These are phyloP conservation scores for Sebastes itinus DNA, from an alignment of 2,797 vertebrate species.

Conservation along the genomic window DNA sequence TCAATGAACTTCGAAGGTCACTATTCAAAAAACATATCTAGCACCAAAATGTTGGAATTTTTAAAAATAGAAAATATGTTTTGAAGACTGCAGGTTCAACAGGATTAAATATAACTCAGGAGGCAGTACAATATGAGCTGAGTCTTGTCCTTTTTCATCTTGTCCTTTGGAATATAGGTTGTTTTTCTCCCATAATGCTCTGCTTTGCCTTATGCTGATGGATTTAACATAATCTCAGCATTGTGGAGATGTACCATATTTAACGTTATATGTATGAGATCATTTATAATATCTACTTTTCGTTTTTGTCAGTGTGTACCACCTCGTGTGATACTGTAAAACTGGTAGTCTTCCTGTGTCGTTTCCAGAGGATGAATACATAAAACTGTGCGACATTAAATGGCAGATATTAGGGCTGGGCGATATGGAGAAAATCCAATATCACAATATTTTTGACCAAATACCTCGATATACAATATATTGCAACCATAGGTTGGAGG, in stretches of 20 bases:
- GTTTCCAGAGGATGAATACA: not conserved
- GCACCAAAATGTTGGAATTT: not conserved
- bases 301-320: not conserved
- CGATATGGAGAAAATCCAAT: not conserved
- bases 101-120: not conserved
- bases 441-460: too few species aligned
- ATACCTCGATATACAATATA: too few species aligned
- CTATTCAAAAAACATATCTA: not conserved
- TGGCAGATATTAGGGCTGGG: slow-evolving; percentile 4
- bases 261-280: slow-evolving; percentile 6
- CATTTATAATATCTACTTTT: not conserved
- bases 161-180: not conserved
- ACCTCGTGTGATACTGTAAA: not conserved
- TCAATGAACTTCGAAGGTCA: not conserved
- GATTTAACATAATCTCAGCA: not conserved
- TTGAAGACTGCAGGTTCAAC: slow-evolving; percentile 1
- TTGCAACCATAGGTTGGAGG: too few species aligned
- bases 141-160: slow-evolving; percentile 21
- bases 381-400: not conserved
- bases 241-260: not conserved
- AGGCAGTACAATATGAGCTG: not conserved
- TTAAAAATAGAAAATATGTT: slow-evolving; percentile 2
- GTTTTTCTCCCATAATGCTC: slow-evolving; percentile 16
- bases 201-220: not conserved
- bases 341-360: not conserved